A percentile compares a stretch with the other conserved stretches of the same genome.
Conservation (phyloP, 2,113 vertebrate species). For the Crotalus tigris region DNA sequence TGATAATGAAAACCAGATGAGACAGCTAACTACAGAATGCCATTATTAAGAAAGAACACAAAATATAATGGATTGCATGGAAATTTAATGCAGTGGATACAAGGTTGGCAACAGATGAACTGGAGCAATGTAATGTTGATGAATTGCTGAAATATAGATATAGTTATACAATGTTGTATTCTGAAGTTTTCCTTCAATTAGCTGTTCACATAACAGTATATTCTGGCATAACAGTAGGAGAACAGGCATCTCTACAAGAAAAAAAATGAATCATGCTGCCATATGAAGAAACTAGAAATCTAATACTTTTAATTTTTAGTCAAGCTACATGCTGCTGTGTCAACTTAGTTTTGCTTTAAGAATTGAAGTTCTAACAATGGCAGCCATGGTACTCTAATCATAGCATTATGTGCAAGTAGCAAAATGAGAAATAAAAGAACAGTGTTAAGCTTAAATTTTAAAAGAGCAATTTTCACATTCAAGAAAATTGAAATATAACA, state of each 20-base stretch:
- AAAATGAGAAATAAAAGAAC: background rate
- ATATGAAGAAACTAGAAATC: background rate
- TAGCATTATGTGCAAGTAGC: background rate
- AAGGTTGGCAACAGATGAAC: background rate
- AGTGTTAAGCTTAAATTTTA: background rate
- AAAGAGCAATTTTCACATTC: background rate
- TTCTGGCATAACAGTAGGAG: constrained; percentile 2
- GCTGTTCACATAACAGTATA: background rate
- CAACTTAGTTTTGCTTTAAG: background rate
- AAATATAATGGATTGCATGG: background rate
- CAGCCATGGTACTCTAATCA: background rate
- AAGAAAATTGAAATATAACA: background rate
- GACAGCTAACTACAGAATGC: constrained; percentile 15
- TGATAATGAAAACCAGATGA: background rate
- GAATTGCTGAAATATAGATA: background rate
- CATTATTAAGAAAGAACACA: constrained; percentile 9
- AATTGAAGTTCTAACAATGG: background rate
- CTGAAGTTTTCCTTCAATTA: background rate
- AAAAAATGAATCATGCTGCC: constrained; percentile 1
- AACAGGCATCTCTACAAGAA: background rate
- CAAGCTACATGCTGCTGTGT: background rate
- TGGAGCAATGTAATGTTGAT: background rate
- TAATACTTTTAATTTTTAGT: background rate
- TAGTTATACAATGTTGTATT: background rate
- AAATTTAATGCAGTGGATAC: background rate